These are phyloP conservation scores for Hydrophis major DNA, from an alignment of 2,797 vertebrate genomes.

Conservation along the genomic window DNA sequence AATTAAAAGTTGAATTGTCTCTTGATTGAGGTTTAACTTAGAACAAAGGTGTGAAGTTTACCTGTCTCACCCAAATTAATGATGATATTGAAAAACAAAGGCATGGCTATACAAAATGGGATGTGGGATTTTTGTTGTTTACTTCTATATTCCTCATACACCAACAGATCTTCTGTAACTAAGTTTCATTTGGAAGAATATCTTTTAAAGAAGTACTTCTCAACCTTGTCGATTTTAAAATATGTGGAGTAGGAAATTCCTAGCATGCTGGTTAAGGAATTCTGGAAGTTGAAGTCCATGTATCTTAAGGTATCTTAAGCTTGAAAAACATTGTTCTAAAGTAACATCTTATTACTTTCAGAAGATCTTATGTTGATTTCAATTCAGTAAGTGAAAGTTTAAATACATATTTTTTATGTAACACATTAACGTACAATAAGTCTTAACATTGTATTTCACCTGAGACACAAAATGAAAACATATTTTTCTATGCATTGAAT, in stretches of 20 bases:
- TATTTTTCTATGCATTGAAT: fast-evolving
- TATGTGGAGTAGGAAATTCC: not conserved
- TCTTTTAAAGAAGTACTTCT: not conserved
- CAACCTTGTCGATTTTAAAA: not conserved
- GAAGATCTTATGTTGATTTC: not conserved
- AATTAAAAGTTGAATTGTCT: not conserved
- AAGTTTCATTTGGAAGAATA: not conserved
- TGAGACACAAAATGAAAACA: not conserved
- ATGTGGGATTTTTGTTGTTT: too few species aligned
- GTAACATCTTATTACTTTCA: not conserved
- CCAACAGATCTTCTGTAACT: not conserved
- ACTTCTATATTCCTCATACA: too few species aligned
- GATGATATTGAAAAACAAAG: not conserved
- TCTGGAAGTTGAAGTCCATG: too few species aligned
- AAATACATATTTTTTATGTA: not conserved
- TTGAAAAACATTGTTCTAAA: not conserved
- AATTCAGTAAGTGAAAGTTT: not conserved
- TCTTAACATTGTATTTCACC: not conserved
- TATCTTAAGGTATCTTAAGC: not conserved
- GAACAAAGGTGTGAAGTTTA: not conserved
- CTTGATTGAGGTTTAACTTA: not conserved
- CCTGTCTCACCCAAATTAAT: not conserved
- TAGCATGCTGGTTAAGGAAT: too few species aligned
- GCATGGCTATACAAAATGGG: too few species aligned
- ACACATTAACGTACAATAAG: fast-evolving